phyloP scores from a whole-genome alignment of 2,797 vertebrate species.

The Phataginus tetradactyla region DNA sequence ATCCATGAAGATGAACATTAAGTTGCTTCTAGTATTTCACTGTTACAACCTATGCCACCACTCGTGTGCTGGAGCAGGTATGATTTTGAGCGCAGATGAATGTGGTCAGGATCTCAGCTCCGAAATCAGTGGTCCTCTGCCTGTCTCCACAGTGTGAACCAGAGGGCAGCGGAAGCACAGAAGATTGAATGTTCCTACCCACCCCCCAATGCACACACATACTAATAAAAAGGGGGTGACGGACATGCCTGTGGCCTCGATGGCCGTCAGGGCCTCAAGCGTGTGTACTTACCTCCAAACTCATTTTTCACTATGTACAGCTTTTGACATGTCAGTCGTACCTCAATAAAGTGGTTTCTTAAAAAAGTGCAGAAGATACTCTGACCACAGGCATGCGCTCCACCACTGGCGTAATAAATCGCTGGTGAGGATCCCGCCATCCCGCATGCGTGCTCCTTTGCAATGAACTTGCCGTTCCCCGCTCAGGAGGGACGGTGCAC shows the following conservation, averaged over 20 bases:
- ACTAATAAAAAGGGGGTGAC: background rate
- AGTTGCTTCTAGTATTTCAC: background rate
- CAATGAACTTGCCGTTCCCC: background rate
- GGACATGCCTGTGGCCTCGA: background rate
- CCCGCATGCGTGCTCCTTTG: background rate
- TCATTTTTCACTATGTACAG: background rate
- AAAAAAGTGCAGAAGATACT: background rate
- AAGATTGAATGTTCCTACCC: background rate
- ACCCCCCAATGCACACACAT: background rate
- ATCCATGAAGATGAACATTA: background rate
- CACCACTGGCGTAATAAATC: background rate
- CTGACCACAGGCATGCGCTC: background rate
- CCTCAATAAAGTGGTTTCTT: background rate
- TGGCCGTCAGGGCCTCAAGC: background rate
- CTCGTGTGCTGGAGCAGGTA: background rate
- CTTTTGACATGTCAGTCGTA: background rate
- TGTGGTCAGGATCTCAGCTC: background rate
- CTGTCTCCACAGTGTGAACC: background rate
- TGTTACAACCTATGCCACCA: background rate
- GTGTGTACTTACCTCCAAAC: background rate
- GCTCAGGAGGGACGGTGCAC: background rate
- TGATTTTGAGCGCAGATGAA: background rate
- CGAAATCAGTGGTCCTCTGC: background rate
- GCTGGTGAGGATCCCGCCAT: background rate
- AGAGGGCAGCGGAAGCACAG: background rate